Conservation (phyloP, 1,140 invertebrate genomes). For the Hetaerina americana region DNA sequence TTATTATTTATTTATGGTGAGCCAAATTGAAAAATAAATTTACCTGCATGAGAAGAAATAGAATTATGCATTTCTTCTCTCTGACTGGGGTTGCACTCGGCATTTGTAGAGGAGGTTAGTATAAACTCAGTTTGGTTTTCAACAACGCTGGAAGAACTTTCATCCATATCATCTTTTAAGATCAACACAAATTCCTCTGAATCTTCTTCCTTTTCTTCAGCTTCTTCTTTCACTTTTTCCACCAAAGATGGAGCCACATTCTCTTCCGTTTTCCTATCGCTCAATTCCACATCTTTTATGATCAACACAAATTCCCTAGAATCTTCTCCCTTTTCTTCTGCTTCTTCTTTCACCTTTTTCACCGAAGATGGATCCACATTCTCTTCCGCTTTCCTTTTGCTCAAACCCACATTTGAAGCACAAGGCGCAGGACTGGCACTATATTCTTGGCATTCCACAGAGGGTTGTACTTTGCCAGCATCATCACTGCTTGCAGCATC, state of each 20-base stretch:
- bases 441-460: background rate
- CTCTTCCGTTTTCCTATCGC: background rate
- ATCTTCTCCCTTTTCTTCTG: background rate
- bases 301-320: no score
- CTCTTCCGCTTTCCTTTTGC: background rate
- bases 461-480: background rate
- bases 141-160: background rate
- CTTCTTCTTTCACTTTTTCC: background rate
- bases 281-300: background rate
- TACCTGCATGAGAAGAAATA: background rate
- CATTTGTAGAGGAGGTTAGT: background rate
- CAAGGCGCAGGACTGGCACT: background rate
- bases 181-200: background rate
- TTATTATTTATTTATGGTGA: no score
- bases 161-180: background rate
- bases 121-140: background rate
- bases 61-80: background rate
- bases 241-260: background rate
- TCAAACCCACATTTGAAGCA: background rate
- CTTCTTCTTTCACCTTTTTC: background rate
- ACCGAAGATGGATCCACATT: background rate
- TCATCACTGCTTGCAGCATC: background rate
- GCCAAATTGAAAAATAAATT: no score
- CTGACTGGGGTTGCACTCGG: background rate
- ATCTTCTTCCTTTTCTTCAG: background rate